Evolutionary conservation across 2,888 invertebrate species (phyloP), one percentile per base, ranked within the genome.

Genomic region (Agonopterix alstromeriana): DNA sequence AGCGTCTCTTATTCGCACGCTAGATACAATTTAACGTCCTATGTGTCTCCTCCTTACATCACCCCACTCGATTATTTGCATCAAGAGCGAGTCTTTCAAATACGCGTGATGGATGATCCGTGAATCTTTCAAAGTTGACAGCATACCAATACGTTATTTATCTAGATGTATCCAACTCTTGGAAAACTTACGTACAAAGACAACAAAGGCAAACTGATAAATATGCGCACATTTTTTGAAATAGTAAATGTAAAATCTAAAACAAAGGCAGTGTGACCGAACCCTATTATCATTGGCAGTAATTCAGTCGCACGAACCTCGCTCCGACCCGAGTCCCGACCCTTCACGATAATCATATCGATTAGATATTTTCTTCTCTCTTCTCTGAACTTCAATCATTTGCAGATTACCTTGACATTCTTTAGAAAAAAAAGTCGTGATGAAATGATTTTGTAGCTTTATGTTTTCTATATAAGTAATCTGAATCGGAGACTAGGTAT

Each of bases 261-360:
- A 27, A 27, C 27, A 27, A 27, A 27, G 27, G 27, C 38, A 36
- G 17, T 44, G 44, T 14, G 42, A 41, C 36, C 10, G 27, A 3
- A 17, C 27, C 17, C 73, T 27, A 27, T 73, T 77, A 77, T 73
- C 73, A 71, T 61, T 62, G 54, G 58, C 56, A 62, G 68, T 74
- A 70, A 74, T 72, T 75, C 71, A 67, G 65, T 63, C 57, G 68
- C 63, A 61, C 60, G 65, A 10, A 17, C 17, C 38, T 38, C 38
- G 17, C 38, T 38, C 17, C 38, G 10, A 10, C 38, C 38, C 38
- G 3, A 10, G n/a, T 10, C 10, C 12, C 42, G 42, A 8, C 42
- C 14, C 42, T 66, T 43, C 63, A 57, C 69, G 69, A 74, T 78
- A 76, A 79, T 77, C 69, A 70, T 73, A 76, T 76, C 72, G 74